Evolutionary conservation across 2,113 vertebrate species (phyloP).

Genomic region (Siphamia tubifer): DNA sequence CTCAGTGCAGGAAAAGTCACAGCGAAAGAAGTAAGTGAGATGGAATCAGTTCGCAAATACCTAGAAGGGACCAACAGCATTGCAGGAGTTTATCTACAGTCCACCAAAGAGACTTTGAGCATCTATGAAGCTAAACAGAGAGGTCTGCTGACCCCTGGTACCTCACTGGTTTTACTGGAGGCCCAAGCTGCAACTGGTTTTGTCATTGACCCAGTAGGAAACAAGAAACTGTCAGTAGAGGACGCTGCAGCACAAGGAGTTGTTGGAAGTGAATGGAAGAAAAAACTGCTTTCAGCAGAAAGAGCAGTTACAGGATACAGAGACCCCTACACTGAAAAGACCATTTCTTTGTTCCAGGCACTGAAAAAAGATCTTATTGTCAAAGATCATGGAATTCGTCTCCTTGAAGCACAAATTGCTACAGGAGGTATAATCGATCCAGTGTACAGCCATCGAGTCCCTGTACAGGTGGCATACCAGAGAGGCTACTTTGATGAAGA

Average conservation of each 20-base stretch:
- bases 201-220: slow-evolving; percentile 79
- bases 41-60: slow-evolving; percentile 85
- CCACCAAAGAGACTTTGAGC: slow-evolving; percentile 81
- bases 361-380: slow-evolving; percentile 76
- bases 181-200: slow-evolving; percentile 85
- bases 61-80: slow-evolving; percentile 85
- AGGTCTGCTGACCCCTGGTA: slow-evolving; percentile 70
- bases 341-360: slow-evolving; percentile 82
- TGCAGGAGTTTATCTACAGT: slow-evolving; percentile 80
- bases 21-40: slow-evolving; percentile 71
- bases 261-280: slow-evolving; percentile 77
- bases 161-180: slow-evolving; percentile 75
- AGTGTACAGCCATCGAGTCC: slow-evolving; percentile 61
- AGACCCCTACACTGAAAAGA: slow-evolving; percentile 83
- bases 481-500: slow-evolving; percentile 84
- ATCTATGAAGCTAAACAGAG: slow-evolving; percentile 81
- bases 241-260: slow-evolving; percentile 65
- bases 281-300: slow-evolving; percentile 69
- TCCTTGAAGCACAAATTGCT: slow-evolving; percentile 71
- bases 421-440: slow-evolving; percentile 73
- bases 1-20: slow-evolving; percentile 82
- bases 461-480: slow-evolving; percentile 83
- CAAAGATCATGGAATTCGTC: slow-evolving; percentile 70
- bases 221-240: slow-evolving; percentile 79
- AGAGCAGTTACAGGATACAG: slow-evolving; percentile 81